phyloP scores from a whole-genome alignment of 1,140 invertebrate species.

The Fopius arisanus region DNA sequence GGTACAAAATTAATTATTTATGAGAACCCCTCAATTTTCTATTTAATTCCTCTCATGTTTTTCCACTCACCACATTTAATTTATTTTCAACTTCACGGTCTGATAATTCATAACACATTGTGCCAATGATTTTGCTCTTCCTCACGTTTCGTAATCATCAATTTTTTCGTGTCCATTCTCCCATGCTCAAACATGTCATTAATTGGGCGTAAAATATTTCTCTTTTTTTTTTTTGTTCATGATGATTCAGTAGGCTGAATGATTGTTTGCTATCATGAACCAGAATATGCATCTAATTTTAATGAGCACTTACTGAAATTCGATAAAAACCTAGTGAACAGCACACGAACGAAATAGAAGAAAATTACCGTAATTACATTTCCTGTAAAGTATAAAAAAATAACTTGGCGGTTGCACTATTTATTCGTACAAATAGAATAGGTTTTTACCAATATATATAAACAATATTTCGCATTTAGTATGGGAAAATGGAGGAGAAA shows the following conservation, averaged over 20 bases:
- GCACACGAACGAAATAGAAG: too few species aligned
- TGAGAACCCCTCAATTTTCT: conserved; percentile 14
- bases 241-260: neutral
- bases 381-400: too few species aligned
- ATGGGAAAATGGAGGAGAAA: too few species aligned
- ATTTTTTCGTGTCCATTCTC: neutral
- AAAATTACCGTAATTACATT: too few species aligned
- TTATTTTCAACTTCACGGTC: neutral
- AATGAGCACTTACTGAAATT: too few species aligned
- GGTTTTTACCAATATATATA: too few species aligned
- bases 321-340: too few species aligned
- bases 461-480: too few species aligned
- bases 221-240: neutral
- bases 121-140: neutral
- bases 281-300: too few species aligned
- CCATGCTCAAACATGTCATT: neutral
- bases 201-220: neutral
- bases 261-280: too few species aligned
- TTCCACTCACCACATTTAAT: neutral
- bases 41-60: neutral
- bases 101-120: neutral
- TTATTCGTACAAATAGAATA: too few species aligned
- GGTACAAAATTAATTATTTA: conserved; percentile 31
- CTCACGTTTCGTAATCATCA: neutral
- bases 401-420: too few species aligned